Percentiles rank a stretch among this genome's conserved stretches.
These are phyloP conservation scores for Acrocera orbiculus DNA, from an alignment of 2,888 invertebrate genomes.

Conservation along the genomic window DNA sequence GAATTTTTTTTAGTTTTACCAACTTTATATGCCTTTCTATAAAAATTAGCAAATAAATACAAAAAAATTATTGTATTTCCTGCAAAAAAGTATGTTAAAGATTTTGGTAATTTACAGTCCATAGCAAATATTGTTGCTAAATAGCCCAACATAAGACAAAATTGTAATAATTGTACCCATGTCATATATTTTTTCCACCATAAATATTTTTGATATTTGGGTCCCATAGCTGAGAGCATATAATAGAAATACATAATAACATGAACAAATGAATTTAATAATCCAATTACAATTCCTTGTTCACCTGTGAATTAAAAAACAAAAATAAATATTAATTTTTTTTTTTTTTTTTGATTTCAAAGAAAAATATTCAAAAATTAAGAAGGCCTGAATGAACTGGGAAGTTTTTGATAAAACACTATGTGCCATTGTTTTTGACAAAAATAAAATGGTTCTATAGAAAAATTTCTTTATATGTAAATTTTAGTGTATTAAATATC, in stretches of 20 bases:
- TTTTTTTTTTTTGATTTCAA: background rate
- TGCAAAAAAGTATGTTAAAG: slow-evolving; percentile 38
- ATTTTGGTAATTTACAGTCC: slow-evolving; percentile 38
- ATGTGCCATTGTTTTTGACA: too few relatives aligned
- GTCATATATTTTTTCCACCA: slow-evolving; percentile 40
- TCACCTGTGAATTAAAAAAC: slow-evolving; percentile 20
- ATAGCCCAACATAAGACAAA: slow-evolving; percentile 46
- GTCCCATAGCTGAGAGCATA: slow-evolving; percentile 34
- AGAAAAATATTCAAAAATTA: background rate
- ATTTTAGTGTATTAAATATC: too few relatives aligned
- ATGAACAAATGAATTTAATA: slow-evolving; percentile 34
- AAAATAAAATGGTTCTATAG: too few relatives aligned
- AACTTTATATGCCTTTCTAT: slow-evolving; percentile 39
- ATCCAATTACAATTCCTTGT: slow-evolving; percentile 33
- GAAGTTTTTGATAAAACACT: too few relatives aligned
- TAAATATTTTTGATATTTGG: slow-evolving; percentile 33
- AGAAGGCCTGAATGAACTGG: background rate
- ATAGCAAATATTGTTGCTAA: slow-evolving; percentile 34
- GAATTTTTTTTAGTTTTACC: slow-evolving; percentile 20
- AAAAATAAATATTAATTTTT: slow-evolving; percentile 5
- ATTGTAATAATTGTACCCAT: slow-evolving; percentile 39
- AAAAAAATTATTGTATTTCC: slow-evolving; percentile 38
- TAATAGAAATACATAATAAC: slow-evolving; percentile 37
- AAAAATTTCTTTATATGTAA: too few relatives aligned
- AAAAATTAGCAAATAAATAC: slow-evolving; percentile 41